A percentile compares a stretch with the other conserved stretches of the same genome.
Conservation (phyloP, 2,888 invertebrate genomes). For the Noctua janthe region DNA sequence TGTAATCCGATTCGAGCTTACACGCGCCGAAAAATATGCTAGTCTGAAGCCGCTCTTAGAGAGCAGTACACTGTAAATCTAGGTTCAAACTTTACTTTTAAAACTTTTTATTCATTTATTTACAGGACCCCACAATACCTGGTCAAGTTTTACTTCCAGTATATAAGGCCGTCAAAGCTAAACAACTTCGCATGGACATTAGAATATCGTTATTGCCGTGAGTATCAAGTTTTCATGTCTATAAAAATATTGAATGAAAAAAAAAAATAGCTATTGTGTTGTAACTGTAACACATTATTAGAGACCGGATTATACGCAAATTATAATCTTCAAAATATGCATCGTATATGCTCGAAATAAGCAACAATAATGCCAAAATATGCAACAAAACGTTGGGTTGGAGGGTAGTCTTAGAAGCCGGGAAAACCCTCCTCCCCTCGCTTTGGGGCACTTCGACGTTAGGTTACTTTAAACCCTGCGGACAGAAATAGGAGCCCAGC, state of each 20-base stretch:
- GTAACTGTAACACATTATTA: neutral
- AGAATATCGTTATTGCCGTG: conserved; percentile 90
- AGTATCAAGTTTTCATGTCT: conserved; percentile 72
- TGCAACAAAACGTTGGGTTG: too few relatives aligned
- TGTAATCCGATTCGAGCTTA: neutral
- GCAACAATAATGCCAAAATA: too few relatives aligned
- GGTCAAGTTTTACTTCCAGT: conserved; percentile 93
- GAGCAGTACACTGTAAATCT: neutral
- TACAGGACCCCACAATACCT: conserved; percentile 85
- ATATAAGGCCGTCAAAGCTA: conserved; percentile 93
- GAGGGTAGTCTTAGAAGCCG: too few relatives aligned
- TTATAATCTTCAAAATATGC: too few relatives aligned
- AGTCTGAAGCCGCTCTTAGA: neutral
- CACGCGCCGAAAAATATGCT: neutral
- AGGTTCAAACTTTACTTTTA: neutral
- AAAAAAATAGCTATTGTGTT: neutral
- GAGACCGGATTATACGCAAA: too few relatives aligned
- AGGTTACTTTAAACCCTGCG: too few relatives aligned
- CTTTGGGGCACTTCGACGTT: too few relatives aligned
- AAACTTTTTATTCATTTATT: neutral
- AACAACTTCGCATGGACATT: conserved; percentile 90
- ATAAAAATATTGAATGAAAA: neutral
- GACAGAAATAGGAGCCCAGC: too few relatives aligned
- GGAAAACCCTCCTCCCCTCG: too few relatives aligned
- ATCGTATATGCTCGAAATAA: too few relatives aligned